Conservation (phyloP, 2,888 invertebrate species). For the Heliconius hortense region DNA sequence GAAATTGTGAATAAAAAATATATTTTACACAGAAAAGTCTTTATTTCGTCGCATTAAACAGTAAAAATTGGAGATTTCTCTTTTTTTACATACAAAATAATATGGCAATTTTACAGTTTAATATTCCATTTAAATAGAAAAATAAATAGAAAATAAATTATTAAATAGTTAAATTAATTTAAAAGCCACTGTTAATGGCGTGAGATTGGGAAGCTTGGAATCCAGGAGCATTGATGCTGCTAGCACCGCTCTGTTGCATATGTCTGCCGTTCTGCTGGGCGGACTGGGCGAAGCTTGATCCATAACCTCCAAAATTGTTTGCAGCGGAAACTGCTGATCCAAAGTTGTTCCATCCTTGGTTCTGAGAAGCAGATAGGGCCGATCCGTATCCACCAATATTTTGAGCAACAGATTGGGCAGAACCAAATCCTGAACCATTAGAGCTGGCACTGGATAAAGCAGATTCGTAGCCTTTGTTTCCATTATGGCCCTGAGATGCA, state of each 20-base stretch:
- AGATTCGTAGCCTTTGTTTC: constrained; percentile 42
- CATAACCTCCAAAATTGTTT: constrained; percentile 55
- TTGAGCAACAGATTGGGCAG: constrained; percentile 56
- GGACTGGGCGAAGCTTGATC: constrained; percentile 62
- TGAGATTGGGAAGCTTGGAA: constrained; percentile 61
- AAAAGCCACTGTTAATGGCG: constrained; percentile 62
- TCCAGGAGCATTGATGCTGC: constrained; percentile 62
- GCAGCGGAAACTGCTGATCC: constrained; percentile 60
- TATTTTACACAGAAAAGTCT: not conserved
- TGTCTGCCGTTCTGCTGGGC: constrained; percentile 56
- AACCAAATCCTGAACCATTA: constrained; percentile 51
- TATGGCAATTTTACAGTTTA: constrained; percentile 1
- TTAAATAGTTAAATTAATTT: constrained; percentile 37
- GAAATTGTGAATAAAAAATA: not conserved
- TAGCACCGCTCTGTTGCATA: constrained; percentile 61
- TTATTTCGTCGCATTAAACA: constrained; percentile 2
- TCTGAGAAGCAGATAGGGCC: constrained; percentile 53
- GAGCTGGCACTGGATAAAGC: constrained; percentile 46
- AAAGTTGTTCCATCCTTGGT: constrained; percentile 49
- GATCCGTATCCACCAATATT: constrained; percentile 51
- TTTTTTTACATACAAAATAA: not conserved
- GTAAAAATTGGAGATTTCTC: not conserved
- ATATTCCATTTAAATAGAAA: not conserved
- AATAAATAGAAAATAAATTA: constrained; percentile 23
- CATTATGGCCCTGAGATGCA: constrained; percentile 29